Conservation (phyloP, 2,888 invertebrate genomes). For the Conchocele bisecta region DNA sequence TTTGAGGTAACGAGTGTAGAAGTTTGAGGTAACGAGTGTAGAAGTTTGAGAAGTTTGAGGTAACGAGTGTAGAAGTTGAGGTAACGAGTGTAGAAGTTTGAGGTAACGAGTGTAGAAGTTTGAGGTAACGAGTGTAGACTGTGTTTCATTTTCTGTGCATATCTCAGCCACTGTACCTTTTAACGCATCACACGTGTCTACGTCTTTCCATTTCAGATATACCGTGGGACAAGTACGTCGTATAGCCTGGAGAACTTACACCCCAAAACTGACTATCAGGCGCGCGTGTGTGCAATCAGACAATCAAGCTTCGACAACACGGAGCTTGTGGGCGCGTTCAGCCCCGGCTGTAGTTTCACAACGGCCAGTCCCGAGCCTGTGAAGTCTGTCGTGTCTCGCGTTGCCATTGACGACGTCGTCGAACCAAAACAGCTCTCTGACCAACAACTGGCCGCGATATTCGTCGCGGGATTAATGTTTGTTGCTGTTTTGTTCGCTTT, state of each 20-base stretch:
- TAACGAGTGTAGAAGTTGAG: no score
- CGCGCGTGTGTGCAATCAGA: conserved; percentile 91
- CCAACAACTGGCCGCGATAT: conserved; percentile 87
- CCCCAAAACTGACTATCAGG: conserved; percentile 89
- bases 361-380: conserved; percentile 81
- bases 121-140: no score
- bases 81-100: no score
- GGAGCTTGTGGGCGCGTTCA: conserved; percentile 88
- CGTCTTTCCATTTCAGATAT: conserved; percentile 80
- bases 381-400: conserved; percentile 48
- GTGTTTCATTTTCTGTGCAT: no score
- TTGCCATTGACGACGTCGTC: conserved; percentile 52
- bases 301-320: conserved; percentile 85
- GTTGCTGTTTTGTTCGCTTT: conserved; percentile 87
- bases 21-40: no score
- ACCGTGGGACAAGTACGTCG: conserved; percentile 83
- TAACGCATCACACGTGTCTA: no score
- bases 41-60: no score
- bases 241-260: conserved; percentile 87
- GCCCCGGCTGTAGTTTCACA: conserved; percentile 87
- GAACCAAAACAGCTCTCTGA: conserved; percentile 84
- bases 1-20: no score
- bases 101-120: no score
- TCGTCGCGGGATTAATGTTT: conserved; percentile 86
- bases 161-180: no score